A percentile compares a stretch with the other conserved stretches of the same genome.
These are phyloP conservation scores for Leptobrachium ailaonicum DNA, from an alignment of 2,113 vertebrate genomes.

Conservation along the genomic window DNA sequence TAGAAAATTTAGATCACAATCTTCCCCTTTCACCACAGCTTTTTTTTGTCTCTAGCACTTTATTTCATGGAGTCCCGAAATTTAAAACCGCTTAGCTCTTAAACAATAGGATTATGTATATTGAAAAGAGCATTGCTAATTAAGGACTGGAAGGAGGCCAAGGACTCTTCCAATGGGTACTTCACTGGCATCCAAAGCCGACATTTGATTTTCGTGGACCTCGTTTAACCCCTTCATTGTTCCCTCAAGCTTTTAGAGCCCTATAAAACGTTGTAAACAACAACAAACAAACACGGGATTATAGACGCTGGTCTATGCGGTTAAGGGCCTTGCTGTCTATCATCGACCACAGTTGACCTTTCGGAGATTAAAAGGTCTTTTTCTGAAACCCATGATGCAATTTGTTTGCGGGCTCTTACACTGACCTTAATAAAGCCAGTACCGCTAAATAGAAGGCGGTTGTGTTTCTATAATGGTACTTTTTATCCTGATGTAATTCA, in stretches of 20 bases:
- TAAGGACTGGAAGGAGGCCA: constrained; percentile 28
- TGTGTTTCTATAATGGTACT: too few relatives aligned
- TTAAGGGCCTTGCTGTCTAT: too few relatives aligned
- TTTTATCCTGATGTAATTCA: too few relatives aligned
- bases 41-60: constrained; percentile 6
- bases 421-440: too few relatives aligned
- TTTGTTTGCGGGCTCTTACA: too few relatives aligned
- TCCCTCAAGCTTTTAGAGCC: neutral
- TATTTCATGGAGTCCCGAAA: constrained; percentile 22
- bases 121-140: constrained; percentile 41
- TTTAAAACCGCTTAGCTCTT: constrained; percentile 29
- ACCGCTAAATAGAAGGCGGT: too few relatives aligned
- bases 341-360: too few relatives aligned
- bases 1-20: constrained; percentile 20
- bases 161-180: constrained; percentile 13
- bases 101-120: constrained; percentile 42
- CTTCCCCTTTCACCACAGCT: constrained; percentile 12
- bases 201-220: constrained; percentile 14
- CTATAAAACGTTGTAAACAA: neutral
- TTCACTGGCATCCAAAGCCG: constrained; percentile 13
- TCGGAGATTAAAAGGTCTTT: too few relatives aligned
- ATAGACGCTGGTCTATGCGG: too few relatives aligned
- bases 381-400: too few relatives aligned
- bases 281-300: neutral
- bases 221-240: constrained; percentile 6